Conservation (phyloP, 2,113 vertebrate genomes). For the Ascaphus truei region DNA sequence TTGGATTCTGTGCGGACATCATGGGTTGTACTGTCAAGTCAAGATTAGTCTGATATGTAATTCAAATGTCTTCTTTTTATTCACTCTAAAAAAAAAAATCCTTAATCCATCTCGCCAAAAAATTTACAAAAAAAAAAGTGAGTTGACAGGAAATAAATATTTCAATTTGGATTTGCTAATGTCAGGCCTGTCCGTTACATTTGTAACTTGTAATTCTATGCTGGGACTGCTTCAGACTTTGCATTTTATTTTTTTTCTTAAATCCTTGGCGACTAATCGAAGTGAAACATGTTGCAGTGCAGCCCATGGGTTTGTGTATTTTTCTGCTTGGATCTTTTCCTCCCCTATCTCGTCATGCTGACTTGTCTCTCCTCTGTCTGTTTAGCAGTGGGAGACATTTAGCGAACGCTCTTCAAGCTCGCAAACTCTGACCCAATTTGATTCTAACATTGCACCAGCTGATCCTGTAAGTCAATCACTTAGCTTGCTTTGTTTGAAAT, state of each 20-base stretch:
- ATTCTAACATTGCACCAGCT: conserved; percentile 99
- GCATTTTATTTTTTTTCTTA: conserved; percentile 14
- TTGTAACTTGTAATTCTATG: no score
- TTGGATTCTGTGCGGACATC: conserved; percentile 6
- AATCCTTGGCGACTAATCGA: conserved; percentile 17
- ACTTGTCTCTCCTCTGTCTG: conserved; percentile 96
- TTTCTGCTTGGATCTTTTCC: conserved; percentile 60
- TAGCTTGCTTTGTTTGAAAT: conserved; percentile 94
- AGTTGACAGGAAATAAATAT: no score
- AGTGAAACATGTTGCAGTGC: conserved; percentile 55
- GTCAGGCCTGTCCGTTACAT: no score
- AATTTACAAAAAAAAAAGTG: no score
- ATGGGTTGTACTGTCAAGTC: conserved; percentile 59
- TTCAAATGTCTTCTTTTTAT: conserved; percentile 32
- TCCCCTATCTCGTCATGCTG: conserved; percentile 68
- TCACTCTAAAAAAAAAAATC: not conserved
- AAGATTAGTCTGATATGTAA: not conserved
- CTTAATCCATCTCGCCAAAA: no score
- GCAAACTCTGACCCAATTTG: conserved; percentile 99
- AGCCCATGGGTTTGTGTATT: conserved; percentile 40
- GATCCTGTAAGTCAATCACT: conserved; percentile 99
- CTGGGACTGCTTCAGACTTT: conserved; percentile 17
- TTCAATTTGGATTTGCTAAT: no score
- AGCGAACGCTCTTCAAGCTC: conserved; percentile 99
- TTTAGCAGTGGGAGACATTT: conserved; percentile 99